Base-by-base conservation (phyloP, 2,113 vertebrate genomes). In the Gracilinanus agilis region DNA sequence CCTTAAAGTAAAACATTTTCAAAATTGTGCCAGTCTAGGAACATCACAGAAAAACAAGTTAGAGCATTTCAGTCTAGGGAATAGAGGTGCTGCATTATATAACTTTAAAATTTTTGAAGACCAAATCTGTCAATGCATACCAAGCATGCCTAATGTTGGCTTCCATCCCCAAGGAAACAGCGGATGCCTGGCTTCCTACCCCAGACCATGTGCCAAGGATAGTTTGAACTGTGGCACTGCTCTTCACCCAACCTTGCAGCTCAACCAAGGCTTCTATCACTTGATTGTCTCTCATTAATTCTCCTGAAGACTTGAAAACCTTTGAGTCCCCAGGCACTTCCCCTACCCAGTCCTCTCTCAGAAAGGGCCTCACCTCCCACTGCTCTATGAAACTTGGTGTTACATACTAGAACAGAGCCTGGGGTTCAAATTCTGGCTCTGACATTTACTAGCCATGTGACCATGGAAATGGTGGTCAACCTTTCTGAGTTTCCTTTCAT, bases 401-500 rank as follows among this genome's bases (percentile, higher is more conserved):
- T 91, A 93, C n/a, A 53, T 5, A 40, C 1, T 53, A 88, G 44
- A 93, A 88, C 89, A 0, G 16, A 89, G 13, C n/a, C 24, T 55
- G 67, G 89, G 23, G n/a, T 88, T 91, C 54, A 12, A 90, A 90
- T 93, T 53, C 55, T 91, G 88, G 21, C 44, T 91, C 44, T 93
- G 53, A 40, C 49, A 54, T 21, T 61, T 58, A 54, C 55, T 54
- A 88, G 25, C 34, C 88, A 0, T 90, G 67, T 88, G n/a, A 92
- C 4, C 12, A 83, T 91, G 91, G 49, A 53, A 13, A 55, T 4
- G 91, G 90, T 56, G 54, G 53, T 90, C 83, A 92, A 49, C 34
- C n/a, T 88, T 53, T 83, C 67, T 89, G 53, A 94, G 90, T 83
- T 92, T 67, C 44, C 83, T n/a, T 95, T 91, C 54, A 56, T 95